These are phyloP conservation scores for Ceratitis capitata DNA, from an alignment of 1,140 invertebrate species.

Conservation along the genomic window DNA sequence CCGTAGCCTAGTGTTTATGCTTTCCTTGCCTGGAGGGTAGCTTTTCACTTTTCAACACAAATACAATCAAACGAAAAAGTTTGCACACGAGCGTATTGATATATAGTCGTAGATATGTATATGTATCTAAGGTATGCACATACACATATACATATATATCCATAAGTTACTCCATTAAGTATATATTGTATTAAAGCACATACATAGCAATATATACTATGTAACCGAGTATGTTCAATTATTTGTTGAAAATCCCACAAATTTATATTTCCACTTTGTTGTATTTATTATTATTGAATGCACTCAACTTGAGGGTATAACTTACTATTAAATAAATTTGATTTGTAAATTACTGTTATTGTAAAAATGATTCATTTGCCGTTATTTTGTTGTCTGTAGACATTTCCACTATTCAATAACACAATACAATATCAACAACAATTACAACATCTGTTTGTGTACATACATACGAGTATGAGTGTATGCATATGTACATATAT, in stretches of 20 bases:
- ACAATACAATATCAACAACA: not conserved
- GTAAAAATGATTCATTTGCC: not conserved
- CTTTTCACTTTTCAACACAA: conserved; percentile 31
- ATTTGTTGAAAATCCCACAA: not conserved
- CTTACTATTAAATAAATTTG: not conserved
- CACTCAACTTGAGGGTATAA: not conserved
- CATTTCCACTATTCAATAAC: not conserved
- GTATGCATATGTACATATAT: no score
- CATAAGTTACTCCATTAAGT: no score
- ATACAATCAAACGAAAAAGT: not conserved
- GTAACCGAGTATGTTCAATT: not conserved
- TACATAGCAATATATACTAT: no score
- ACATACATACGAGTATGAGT: no score
- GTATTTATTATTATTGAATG: not conserved
- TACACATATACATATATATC: not conserved
- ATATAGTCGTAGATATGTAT: not conserved
- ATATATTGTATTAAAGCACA: no score
- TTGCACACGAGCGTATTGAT: not conserved
- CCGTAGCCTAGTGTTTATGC: not conserved
- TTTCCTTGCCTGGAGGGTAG: conserved; percentile 9
- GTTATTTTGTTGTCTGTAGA: not conserved
- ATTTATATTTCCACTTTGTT: not conserved
- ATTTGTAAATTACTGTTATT: not conserved
- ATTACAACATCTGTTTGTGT: not conserved
- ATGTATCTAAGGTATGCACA: not conserved